phyloP scores from a whole-genome alignment of 2,113 vertebrate genomes.

The Oreotrochilus melanogaster region DNA sequence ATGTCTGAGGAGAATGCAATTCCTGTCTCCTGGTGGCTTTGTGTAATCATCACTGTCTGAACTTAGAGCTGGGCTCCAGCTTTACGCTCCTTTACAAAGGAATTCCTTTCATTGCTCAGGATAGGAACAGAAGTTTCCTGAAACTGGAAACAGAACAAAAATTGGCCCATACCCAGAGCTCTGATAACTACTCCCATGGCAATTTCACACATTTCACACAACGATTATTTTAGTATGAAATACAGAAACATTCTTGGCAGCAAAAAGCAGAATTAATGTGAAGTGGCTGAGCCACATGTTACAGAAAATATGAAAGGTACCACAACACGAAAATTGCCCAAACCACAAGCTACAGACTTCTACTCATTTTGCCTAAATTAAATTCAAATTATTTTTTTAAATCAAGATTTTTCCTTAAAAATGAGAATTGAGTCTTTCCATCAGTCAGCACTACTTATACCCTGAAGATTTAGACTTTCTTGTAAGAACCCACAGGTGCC shows the following conservation, averaged over 20 bases:
- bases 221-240: neutral
- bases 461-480: neutral
- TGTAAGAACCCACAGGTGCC: neutral
- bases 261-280: neutral
- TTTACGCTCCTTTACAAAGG: neutral
- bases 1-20: neutral
- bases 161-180: neutral
- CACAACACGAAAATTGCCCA: neutral
- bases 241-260: neutral
- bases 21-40: neutral
- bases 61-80: neutral
- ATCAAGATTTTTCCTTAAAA: neutral
- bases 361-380: neutral
- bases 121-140: neutral
- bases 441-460: neutral
- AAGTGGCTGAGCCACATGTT: neutral
- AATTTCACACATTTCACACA: neutral
- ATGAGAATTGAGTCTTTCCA: neutral
- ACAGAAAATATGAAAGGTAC: neutral
- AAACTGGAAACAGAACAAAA: neutral
- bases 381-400: neutral
- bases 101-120: neutral
- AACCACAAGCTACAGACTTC: neutral
- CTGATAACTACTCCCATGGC: neutral
- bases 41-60: neutral